A percentile compares a stretch with the other conserved stretches of the same genome.
These are phyloP conservation scores for Prinia subflava DNA, from an alignment of 2,113 vertebrate genomes.

Conservation along the genomic window DNA sequence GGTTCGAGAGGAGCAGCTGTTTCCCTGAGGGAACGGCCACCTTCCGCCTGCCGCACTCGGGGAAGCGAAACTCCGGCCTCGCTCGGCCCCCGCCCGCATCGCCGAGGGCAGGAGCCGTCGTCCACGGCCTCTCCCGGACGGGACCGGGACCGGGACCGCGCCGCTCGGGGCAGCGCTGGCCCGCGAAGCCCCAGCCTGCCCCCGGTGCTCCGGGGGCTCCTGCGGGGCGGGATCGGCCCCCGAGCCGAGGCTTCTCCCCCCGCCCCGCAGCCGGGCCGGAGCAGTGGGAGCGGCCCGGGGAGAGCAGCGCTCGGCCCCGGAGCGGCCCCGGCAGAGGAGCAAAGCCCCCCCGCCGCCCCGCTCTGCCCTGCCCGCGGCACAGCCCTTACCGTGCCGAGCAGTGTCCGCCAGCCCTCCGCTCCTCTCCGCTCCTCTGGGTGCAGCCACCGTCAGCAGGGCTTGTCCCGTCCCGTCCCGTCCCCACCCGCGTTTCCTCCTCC, in stretches of 20 bases:
- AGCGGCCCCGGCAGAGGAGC: background rate
- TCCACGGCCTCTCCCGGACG: background rate
- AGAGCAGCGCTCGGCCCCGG: background rate
- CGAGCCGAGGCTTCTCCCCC: background rate
- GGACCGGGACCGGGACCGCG: background rate
- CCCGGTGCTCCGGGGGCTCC: background rate
- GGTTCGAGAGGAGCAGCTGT: background rate
- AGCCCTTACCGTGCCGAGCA: background rate
- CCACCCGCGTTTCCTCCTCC: background rate
- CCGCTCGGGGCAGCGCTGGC: background rate
- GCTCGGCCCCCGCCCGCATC: background rate
- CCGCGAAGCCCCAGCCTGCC: background rate
- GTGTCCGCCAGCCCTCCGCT: background rate
- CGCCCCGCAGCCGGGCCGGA: background rate
- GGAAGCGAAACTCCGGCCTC: background rate
- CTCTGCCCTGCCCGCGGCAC: background rate
- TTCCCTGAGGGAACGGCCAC: rapidly evolving
- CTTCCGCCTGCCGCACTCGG: background rate
- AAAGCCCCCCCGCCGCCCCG: too few relatives aligned
- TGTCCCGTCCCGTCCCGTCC: background rate
- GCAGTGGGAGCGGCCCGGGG: background rate
- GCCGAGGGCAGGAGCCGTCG: background rate
- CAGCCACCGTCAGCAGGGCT: background rate
- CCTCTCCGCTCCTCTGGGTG: background rate
- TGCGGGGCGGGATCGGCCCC: too few relatives aligned